These are phyloP conservation scores for Gouania willdenowi DNA, from an alignment of 2,797 vertebrate genomes.

Conservation along the genomic window DNA sequence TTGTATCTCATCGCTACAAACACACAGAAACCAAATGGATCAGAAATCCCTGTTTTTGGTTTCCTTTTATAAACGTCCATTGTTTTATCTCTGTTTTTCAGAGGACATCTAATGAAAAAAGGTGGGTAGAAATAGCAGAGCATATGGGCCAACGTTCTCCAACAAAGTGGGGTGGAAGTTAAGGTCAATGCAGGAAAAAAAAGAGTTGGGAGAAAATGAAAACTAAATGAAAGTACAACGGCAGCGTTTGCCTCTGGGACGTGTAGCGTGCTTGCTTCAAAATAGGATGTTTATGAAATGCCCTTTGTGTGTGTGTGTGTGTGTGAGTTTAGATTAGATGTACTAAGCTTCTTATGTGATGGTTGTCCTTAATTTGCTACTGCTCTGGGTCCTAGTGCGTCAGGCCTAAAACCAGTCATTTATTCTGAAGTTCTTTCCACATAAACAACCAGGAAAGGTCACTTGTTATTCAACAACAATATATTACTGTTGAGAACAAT, in stretches of 20 bases:
- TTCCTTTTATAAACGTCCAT: neutral
- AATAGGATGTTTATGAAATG: conserved; percentile 64
- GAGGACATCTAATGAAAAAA: conserved; percentile 43
- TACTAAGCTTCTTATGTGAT: conserved; percentile 78
- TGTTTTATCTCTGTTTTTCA: conserved; percentile 11
- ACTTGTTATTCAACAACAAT: conserved; percentile 19
- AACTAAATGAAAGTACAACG: conserved; percentile 68
- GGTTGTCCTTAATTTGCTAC: conserved; percentile 76
- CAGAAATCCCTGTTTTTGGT: neutral
- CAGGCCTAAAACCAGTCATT: conserved; percentile 9
- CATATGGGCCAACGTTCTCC: conserved; percentile 52
- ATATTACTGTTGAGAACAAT: neutral
- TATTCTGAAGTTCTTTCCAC: conserved; percentile 13
- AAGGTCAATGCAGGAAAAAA: conserved; percentile 51
- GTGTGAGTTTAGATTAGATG: conserved; percentile 72
- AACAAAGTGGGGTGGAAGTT: conserved; percentile 30
- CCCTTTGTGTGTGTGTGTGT: conserved; percentile 39
- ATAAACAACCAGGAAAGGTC: conserved; percentile 28
- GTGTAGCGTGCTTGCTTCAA: conserved; percentile 49
- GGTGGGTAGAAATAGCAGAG: conserved; percentile 26
- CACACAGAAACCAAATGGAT: neutral
- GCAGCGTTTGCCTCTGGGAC: conserved; percentile 47
- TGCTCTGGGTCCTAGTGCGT: conserved; percentile 73
- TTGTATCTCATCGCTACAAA: neutral
- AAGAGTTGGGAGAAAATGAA: conserved; percentile 66